Percentiles rank a stretch among this genome's conserved stretches.
phyloP scores from a whole-genome alignment of 35 echinoderm and acorn worm genomes.

The Amphiura filiformis region DNA sequence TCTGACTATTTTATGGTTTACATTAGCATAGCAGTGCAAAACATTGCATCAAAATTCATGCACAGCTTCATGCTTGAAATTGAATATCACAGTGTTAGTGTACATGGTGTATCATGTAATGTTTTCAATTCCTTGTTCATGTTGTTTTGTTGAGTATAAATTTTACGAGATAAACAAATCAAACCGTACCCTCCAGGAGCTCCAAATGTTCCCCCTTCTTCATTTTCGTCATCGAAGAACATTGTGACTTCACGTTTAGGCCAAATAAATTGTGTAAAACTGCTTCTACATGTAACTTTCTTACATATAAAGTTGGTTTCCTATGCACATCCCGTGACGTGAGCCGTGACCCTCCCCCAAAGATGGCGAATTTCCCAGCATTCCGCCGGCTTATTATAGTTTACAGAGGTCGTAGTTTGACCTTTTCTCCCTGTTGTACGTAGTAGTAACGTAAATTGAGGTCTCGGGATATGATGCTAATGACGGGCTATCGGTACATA shows the following conservation, averaged over 20 bases:
- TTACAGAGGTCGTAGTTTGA: background rate
- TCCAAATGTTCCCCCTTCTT: background rate
- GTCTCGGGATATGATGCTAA: no score
- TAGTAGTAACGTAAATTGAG: no score
- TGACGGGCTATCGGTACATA: no score
- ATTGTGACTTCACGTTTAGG: background rate
- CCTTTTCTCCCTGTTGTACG: no score
- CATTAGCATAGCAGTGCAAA: no score
- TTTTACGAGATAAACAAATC: background rate
- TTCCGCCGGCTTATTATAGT: background rate
- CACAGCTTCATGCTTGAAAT: no score
- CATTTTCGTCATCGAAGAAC: background rate
- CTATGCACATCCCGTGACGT: background rate
- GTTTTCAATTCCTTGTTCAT: no score
- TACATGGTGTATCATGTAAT: background rate
- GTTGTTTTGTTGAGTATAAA: no score
- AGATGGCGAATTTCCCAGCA: background rate
- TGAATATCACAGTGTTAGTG: no score
- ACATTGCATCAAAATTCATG: no score
- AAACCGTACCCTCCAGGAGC: background rate
- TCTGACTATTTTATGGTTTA: no score
- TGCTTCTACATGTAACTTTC: background rate
- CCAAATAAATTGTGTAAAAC: background rate
- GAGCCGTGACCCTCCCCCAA: background rate
- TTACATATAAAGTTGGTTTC: background rate